These are phyloP conservation scores for Parauchenoglanis punctatus DNA, from an alignment of 2,797 vertebrate genomes.

Conservation along the genomic window DNA sequence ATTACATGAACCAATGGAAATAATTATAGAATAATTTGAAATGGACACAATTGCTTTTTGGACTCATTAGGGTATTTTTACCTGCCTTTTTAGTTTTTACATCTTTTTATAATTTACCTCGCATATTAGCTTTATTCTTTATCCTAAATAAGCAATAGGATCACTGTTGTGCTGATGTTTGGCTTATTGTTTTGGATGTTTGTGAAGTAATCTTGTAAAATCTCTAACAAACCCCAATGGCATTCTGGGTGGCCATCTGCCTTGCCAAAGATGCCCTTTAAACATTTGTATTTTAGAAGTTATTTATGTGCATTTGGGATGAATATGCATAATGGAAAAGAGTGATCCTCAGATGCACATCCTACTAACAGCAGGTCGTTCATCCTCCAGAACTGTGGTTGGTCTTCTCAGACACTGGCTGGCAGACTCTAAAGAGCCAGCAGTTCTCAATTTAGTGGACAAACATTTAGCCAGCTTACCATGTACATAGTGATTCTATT, in stretches of 20 bases:
- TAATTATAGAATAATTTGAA: not conserved
- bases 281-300: constrained; percentile 73
- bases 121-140: not conserved
- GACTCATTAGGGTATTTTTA: not conserved
- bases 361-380: constrained; percentile 73
- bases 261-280: constrained; percentile 70
- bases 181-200: constrained; percentile 62
- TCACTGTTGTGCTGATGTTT: constrained; percentile 62
- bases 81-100: constrained; percentile 12
- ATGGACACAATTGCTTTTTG: not conserved
- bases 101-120: constrained; percentile 8
- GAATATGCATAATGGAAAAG: constrained; percentile 76
- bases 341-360: constrained; percentile 68
- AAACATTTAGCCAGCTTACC: constrained; percentile 62
- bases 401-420: constrained; percentile 68
- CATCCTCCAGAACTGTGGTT: constrained; percentile 75
- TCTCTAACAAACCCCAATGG: constrained; percentile 57
- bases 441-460: constrained; percentile 55
- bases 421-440: constrained; percentile 57
- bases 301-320: constrained; percentile 78
- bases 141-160: not conserved
- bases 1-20: not conserved
- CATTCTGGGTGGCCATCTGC: constrained; percentile 70
- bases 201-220: constrained; percentile 53
- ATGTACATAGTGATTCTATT: constrained; percentile 57